Base-by-base conservation (phyloP, 2,888 invertebrate genomes). In the Drosophila basisetae region DNA sequence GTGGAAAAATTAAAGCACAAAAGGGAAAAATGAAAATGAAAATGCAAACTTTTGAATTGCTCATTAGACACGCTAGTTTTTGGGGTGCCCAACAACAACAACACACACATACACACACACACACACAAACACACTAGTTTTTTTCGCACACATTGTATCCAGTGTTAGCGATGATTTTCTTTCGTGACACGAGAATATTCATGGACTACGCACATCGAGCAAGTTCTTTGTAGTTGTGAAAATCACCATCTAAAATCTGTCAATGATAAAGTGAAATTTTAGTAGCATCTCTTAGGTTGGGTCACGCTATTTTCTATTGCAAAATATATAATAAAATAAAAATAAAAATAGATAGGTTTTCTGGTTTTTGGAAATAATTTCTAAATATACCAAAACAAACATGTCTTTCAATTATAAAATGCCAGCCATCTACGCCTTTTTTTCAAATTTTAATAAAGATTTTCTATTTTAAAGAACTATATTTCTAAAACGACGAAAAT, bases 1-100 rank as follows among this genome's bases (percentile, higher is more conserved):
- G 85, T 84, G 80, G 75, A 74, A 80, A 69, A 72, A 35, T 37
- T 4, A 25, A 55, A 53, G 16, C 31, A 30, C 9, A 33, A 37
- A 62, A 43, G 54, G 31, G 52, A 70, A 72, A 78, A 68, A 68
- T 50, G 73, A 77, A 87, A 87, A 78, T 83, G 76, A 77, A 87
- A 87, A 78, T 83, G 76, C 78, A 73, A 84, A 82, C 82, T 88
- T 89, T 84, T 82, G 78, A 88, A 87, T 87, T 89, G 85, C 87
- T 87, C 90, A 87, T 87, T 87, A 90, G 90, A 80, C 78, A 90
- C 82, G 82, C 75, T 73, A 88, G 76, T 71, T 61, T 39, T 65
- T 33, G 43, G 43, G 66, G 47, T 41, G 33, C 52, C 35, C 11
- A n/a, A 41, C n/a, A 41, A 41, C 41, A 43, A n/a, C n/a, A 41